Evolutionary conservation across 2,797 vertebrate genomes (phyloP).

Genomic region (Gallinago solitaria): DNA sequence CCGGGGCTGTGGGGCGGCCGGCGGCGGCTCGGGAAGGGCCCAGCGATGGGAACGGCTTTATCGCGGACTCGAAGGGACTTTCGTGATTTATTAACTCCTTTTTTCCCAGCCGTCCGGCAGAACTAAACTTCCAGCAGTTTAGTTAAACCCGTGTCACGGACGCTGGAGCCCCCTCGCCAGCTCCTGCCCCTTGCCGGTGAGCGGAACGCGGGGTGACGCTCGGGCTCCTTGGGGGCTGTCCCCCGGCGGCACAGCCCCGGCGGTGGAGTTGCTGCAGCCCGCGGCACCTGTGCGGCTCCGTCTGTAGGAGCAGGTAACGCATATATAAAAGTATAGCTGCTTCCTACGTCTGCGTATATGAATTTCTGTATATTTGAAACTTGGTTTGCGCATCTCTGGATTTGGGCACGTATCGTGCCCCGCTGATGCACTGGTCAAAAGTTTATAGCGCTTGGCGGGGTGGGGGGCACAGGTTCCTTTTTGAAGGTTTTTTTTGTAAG

Average conservation of each 20-base stretch:
- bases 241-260: not conserved
- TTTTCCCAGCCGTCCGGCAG: rapidly evolving
- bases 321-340: rapidly evolving
- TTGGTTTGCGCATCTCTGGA: rapidly evolving
- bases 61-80: not conserved
- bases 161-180: not conserved
- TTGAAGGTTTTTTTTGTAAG: rapidly evolving
- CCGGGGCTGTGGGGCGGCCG: not conserved
- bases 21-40: not conserved
- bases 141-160: rapidly evolving
- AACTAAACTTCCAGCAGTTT: rapidly evolving
- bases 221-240: not conserved
- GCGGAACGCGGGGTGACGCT: not conserved
- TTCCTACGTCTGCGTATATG: rapidly evolving
- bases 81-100: not conserved
- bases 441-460: rapidly evolving
- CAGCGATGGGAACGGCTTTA: rapidly evolving
- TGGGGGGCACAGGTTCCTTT: rapidly evolving
- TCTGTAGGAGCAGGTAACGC: rapidly evolving
- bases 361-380: rapidly evolving
- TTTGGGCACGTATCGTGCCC: not conserved
- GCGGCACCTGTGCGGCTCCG: rapidly evolving
- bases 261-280: rapidly evolving
- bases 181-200: not conserved
- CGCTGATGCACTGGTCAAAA: not conserved